Evolutionary conservation across 2,797 vertebrate genomes (phyloP), one percentile per base, ranked within the genome.

Genomic region (Champsocephalus gunnari): DNA sequence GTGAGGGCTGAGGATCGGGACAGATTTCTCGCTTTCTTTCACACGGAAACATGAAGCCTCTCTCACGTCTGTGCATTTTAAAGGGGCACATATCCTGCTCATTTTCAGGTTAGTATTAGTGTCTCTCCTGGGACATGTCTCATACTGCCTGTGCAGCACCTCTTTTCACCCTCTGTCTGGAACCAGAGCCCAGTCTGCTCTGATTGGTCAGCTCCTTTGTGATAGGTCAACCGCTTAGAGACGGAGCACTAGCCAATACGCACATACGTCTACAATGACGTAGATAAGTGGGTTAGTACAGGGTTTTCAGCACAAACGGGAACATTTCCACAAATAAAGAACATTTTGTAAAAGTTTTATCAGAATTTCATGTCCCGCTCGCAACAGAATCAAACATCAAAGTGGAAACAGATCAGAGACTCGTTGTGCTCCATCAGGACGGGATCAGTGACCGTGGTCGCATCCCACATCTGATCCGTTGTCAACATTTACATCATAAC

Each of bases 301-400:
- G 11, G 2, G 14, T 53, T 38, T 1, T 53, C 32, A 45, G 48
- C 21, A 9, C 55, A 75, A 47, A 75, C 19, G 49, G 34, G 32
- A 10, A 16, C 62, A 41, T 5, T 13, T 41, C 38, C 76, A 84
- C 78, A 81, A 73, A 68, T 12, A 12, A 38, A 38, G 34, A 48
- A 54, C 50, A 67, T 63, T 73, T 83, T 78, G 49, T 9, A 69
- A 78, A 77, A 3, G 3, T 48, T 78, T 84, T 71, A 87, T 87
- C 73, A 80, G 66, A 66, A 48, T 64, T 77, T 71, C 57, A 71
- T 28, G 45, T 66, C 63, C 7, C 44, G 44, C 16, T 19, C 65
- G 70, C 48, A 73, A 76, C 65, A 83, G 54, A 82, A 24, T 51
- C 13, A 65, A 66, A 75, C 62, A 59, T 72, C 58, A 62, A 44